Base-by-base conservation (phyloP, 2,797 vertebrate species). In the Tokudaia tokunoshimensis region DNA sequence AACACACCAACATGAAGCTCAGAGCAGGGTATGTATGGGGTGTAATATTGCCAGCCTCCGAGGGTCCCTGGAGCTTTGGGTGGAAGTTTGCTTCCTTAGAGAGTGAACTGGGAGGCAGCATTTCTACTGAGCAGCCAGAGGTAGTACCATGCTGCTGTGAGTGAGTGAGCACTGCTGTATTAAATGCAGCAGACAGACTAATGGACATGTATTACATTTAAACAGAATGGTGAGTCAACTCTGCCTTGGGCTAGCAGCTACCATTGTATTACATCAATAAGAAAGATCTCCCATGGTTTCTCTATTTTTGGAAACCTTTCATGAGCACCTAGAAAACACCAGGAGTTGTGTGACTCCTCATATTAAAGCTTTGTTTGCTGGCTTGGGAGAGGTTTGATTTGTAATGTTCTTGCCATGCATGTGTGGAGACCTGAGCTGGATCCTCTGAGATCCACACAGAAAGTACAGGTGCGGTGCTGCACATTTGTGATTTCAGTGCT, bases 1-100 rank as follows among this genome's bases (percentile, higher is more conserved):
- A 98, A 98, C 98, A 98, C 96, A 97, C 98, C 98, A 98, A 98
- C 98, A 98, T 95, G 97, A 97, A 98, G 95, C 97, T 98, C 87
- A 97, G 98, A 97, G 97, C 92, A 97, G 97, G 97, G 97, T 93
- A 97, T 55, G 1, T 19, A 37, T 4, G 59, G 91, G 70, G 72
- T 63, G 74, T 98, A 97, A 98, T 98, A 98, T 91, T 79, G 86
- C 98, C 98, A 98, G 97, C 94, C 97, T 97, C 97, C 94, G 89
- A 96, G 97, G 94, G 93, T 94, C 98, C 97, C 98, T 86, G 88
- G 96, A 97, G 97, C 97, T 98, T 96, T 92, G 70, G 94, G 76
- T 93, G 84, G 92, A 80, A 67, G 95, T 97, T 96, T 92, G 81
- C 67, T 96, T 98, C 98, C 94, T 93, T 93, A 67, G 41, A 67